Percentiles rank a stretch among this genome's conserved stretches.
These are phyloP conservation scores for Apoda limacodes DNA, from an alignment of 2,888 invertebrate species.

Conservation along the genomic window DNA sequence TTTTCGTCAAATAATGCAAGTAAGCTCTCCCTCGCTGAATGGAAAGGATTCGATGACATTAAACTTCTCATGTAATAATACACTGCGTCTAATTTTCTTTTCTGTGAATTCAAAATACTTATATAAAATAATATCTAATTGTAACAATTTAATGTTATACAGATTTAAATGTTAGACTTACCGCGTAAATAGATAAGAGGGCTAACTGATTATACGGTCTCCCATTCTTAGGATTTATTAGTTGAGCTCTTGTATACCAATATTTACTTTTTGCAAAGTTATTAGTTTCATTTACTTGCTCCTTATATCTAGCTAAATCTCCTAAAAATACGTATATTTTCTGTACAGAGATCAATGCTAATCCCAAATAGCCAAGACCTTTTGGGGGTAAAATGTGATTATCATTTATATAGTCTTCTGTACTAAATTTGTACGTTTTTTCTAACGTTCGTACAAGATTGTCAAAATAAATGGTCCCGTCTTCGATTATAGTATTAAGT, in stretches of 20 bases:
- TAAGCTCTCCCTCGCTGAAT: conserved; percentile 91
- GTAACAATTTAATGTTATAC: conserved; percentile 3
- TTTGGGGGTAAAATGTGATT: conserved; percentile 71
- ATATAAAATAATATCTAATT: not conserved
- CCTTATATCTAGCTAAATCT: conserved; percentile 91
- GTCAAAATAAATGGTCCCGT: conserved; percentile 84
- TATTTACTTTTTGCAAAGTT: conserved; percentile 80
- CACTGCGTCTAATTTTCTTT: conserved; percentile 94
- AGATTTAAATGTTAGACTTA: conserved; percentile 51
- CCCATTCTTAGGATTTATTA: conserved; percentile 94
- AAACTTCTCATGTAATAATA: conserved; percentile 97
- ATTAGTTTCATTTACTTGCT: conserved; percentile 82
- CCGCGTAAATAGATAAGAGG: conserved; percentile 85
- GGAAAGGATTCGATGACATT: conserved; percentile 93
- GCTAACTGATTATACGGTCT: conserved; percentile 96
- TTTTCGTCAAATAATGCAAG: conserved; percentile 92
- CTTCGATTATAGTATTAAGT: conserved; percentile 79
- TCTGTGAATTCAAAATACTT: no score
- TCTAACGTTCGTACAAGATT: conserved; percentile 79
- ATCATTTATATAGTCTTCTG: conserved; percentile 72
- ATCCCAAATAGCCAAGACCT: conserved; percentile 74
- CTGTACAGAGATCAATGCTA: conserved; percentile 88
- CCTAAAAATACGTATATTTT: conserved; percentile 91
- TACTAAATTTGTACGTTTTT: conserved; percentile 78
- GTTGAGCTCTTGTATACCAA: conserved; percentile 94